Base-by-base conservation (phyloP, 2,113 vertebrate genomes). In the Strix aluco region DNA sequence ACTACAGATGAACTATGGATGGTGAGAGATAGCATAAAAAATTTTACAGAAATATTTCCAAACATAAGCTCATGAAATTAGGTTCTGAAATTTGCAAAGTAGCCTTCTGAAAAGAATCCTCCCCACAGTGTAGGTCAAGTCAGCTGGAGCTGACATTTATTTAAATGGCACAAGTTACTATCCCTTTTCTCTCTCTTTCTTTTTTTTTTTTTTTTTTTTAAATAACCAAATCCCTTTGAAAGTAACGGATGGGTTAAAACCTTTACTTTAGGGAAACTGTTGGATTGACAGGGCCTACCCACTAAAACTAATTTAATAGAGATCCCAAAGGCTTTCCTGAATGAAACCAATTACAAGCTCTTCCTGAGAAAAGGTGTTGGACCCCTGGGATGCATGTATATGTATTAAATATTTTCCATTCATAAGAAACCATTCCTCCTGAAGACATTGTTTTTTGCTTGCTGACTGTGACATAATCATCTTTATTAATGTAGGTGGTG, bases 281-380 rank as follows among this genome's bases (percentile, higher is more conserved):
- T 81, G 87, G 51, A 77, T 88, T 97, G 91, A 95, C 44, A 96
- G 58, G 92, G 32, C 51, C 66, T 81, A 81, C 54, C 5, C 44
- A 32, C 80, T 96, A 87, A 88, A 97, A 84, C 32, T 92, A 90
- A 91, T 94, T 95, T 96, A 96, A 96, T 65, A 88, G 92, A 90
- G 44, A 81, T 89, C 77, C 69, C 94, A 92, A 94, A 89, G 85
- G 88, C 80, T 97, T 93, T 92, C 47, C 58, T 72, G 80, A 92
- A 92, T 58, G 10, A 51, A 95, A 93, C 49, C 38, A 69, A 90
- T 82, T 94, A 95, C 38, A 93, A 96, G 72, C 19, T 82, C 78
- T 87, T 77, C 63, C 57, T 32, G 27, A 93, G 52, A 58, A 72
- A 93, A 91, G 32, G 36, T 44, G 22, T 65, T 94, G 38, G 13